Conservation (phyloP, 2,113 vertebrate genomes). For the Donacobius atricapilla region DNA sequence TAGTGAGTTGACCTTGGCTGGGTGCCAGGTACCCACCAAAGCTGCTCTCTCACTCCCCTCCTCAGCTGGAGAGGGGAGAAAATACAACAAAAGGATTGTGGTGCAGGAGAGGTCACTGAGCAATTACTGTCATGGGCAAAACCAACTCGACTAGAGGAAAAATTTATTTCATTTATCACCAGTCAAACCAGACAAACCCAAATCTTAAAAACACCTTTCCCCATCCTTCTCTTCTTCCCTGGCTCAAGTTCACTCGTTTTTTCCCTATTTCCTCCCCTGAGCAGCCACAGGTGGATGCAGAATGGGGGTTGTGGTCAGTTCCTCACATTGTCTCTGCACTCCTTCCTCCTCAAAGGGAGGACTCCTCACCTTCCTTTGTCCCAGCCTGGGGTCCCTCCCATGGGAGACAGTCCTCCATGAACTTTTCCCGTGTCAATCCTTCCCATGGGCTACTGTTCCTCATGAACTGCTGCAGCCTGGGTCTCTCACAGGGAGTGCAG, state of each 20-base stretch:
- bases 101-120: neutral
- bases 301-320: neutral
- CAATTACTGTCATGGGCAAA: neutral
- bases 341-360: neutral
- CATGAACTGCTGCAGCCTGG: neutral
- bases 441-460: neutral
- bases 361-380: neutral
- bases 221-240: neutral
- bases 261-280: neutral
- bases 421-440: neutral
- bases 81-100: neutral
- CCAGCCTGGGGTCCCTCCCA: neutral
- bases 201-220: neutral
- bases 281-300: neutral
- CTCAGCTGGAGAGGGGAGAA: neutral
- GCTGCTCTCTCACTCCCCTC: neutral
- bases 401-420: rapidly evolving
- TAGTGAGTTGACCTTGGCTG: neutral
- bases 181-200: neutral
- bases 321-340: neutral
- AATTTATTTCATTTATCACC: neutral
- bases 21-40: neutral
- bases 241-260: rapidly evolving
- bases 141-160: neutral
- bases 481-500: neutral